These are phyloP conservation scores for Microctonus aethiopoides DNA, from an alignment of 2,888 invertebrate genomes.

Conservation along the genomic window DNA sequence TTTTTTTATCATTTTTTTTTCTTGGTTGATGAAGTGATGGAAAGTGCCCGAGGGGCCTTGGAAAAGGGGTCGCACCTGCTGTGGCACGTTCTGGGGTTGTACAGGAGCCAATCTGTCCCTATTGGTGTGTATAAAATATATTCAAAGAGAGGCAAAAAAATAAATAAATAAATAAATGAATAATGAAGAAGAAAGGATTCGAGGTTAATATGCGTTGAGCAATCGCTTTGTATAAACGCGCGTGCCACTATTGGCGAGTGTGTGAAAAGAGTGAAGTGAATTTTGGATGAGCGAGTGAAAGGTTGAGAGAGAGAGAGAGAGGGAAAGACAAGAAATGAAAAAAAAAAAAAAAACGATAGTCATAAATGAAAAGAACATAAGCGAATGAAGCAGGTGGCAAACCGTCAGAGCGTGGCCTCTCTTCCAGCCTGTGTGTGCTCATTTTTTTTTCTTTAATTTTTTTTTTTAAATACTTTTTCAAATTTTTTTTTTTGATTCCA, in stretches of 20 bases:
- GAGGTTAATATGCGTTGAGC: not conserved
- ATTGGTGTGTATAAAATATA: not conserved
- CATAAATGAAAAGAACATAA: constrained; percentile 4
- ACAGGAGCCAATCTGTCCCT: constrained; percentile 26
- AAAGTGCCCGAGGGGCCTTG: constrained; percentile 39
- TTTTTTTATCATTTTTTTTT: not conserved
- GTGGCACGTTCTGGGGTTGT: constrained; percentile 39
- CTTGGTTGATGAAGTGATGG: constrained; percentile 4
- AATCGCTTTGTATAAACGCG: not conserved
- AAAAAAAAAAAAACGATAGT: not conserved
- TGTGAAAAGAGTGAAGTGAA: not conserved
- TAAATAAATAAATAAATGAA: not conserved
- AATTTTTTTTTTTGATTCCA: not conserved
- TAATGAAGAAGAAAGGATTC: not conserved
- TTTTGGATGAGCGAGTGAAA: not conserved
- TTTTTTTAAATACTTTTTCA: not conserved
- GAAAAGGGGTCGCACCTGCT: constrained; percentile 60
- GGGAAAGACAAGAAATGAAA: too few relatives aligned
- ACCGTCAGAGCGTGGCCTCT: constrained; percentile 4
- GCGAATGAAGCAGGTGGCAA: not conserved
- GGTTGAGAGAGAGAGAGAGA: not conserved
- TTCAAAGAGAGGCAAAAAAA: not conserved
- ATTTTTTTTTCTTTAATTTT: not conserved
- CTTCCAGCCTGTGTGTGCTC: constrained; percentile 39
- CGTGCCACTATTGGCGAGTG: not conserved